A percentile compares a stretch with the other conserved stretches of the same genome.
Conservation (phyloP, 1,140 invertebrate species). For the Meloidogyne exigua region DNA sequence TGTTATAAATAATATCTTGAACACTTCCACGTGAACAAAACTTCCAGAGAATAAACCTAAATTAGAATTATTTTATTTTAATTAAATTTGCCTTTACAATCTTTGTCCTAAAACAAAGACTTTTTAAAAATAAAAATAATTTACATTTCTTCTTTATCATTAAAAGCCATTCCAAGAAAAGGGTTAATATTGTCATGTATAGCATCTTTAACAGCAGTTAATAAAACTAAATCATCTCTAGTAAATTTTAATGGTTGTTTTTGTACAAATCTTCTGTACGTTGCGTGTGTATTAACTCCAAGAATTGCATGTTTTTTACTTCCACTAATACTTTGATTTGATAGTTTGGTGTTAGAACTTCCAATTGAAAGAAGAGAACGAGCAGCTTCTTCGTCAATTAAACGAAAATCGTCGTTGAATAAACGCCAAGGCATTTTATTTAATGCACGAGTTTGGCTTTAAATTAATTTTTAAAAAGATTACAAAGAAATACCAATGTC, state of each 20-base stretch:
- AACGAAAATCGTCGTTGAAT: conserved; percentile 56
- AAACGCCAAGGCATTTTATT: conserved; percentile 63
- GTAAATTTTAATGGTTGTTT: conserved; percentile 54
- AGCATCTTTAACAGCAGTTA: conserved; percentile 56
- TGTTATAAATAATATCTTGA: conserved; percentile 63
- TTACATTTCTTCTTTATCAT: conserved; percentile 62
- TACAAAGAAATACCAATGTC: conserved; percentile 45
- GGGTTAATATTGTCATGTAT: conserved; percentile 62
- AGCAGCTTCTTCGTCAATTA: conserved; percentile 61
- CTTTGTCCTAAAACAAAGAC: too few species aligned
- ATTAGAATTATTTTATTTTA: too few species aligned
- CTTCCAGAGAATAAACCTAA: conserved; percentile 54
- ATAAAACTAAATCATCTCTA: conserved; percentile 52
- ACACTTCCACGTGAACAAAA: conserved; percentile 61
- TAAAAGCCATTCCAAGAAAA: conserved; percentile 61
- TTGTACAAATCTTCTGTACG: conserved; percentile 56
- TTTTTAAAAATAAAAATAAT: too few species aligned
- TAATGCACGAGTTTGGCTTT: conserved; percentile 53
- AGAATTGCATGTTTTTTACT: conserved; percentile 58
- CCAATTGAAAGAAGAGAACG: conserved; percentile 58
- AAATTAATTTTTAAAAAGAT: conserved; percentile 27
- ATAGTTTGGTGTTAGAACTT: conserved; percentile 58
- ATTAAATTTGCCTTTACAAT: too few species aligned
- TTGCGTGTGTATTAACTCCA: conserved; percentile 60
- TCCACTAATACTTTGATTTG: conserved; percentile 51